phyloP scores from a whole-genome alignment of 2,888 invertebrate genomes.

The Limnephilus lunatus region DNA sequence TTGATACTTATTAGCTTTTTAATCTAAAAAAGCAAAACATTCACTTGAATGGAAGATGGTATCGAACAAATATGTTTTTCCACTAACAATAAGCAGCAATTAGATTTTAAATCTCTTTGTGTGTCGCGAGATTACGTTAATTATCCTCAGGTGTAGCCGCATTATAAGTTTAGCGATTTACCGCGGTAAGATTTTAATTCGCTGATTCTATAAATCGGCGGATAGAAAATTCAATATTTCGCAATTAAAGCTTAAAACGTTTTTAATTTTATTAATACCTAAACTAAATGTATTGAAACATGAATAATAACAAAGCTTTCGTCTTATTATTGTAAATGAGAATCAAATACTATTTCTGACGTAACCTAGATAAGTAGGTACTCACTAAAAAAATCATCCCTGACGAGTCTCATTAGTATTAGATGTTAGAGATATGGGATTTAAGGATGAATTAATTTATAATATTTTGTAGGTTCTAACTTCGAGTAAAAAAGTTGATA shows the following conservation, averaged over 20 bases:
- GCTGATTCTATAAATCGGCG: not conserved
- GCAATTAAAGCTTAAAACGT: not conserved
- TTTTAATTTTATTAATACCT: not conserved
- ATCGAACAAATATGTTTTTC: not conserved
- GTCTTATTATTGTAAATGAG: too few species aligned
- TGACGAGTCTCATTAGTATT: too few species aligned
- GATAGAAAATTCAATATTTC: not conserved
- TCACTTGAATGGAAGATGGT: not conserved
- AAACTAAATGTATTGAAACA: too few species aligned
- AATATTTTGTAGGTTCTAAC: too few species aligned
- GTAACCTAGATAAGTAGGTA: too few species aligned
- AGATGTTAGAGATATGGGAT: too few species aligned
- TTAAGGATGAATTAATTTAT: too few species aligned
- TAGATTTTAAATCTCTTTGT: conserved; percentile 20
- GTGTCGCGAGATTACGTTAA: conserved; percentile 16
- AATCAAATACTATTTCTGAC: too few species aligned
- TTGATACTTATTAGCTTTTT: not conserved
- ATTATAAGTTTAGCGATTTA: not conserved
- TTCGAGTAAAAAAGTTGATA: too few species aligned
- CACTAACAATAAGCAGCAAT: conserved; percentile 9
- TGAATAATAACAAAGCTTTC: too few species aligned
- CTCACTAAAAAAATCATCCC: too few species aligned
- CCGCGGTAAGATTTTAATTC: not conserved
- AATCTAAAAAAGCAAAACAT: not conserved
- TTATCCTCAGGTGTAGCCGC: conserved; percentile 9